Percentiles rank a stretch among this genome's conserved stretches.
Conservation (phyloP, 1,140 invertebrate species). For the Drosophila bifasciata region DNA sequence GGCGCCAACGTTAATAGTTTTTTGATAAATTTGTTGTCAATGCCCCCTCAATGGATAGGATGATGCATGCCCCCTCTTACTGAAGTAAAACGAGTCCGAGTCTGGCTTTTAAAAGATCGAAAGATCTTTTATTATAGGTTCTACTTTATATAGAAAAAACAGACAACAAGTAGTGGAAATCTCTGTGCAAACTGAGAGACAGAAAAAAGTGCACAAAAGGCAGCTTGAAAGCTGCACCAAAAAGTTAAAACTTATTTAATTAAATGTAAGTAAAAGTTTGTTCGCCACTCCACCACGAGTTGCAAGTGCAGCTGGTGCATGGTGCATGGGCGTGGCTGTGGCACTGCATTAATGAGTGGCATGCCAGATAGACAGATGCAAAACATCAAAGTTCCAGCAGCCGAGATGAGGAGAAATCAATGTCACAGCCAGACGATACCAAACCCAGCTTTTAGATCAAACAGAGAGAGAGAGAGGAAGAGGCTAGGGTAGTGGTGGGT, state of each 20-base stretch:
- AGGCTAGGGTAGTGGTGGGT: too few species aligned
- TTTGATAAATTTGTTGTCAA: conserved; percentile 56
- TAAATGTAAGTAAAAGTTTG: conserved; percentile 52
- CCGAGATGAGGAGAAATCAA: conserved; percentile 45
- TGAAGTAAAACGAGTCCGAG: too few species aligned
- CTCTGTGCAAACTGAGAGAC: too few species aligned
- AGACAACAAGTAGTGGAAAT: too few species aligned
- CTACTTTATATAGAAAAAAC: too few species aligned
- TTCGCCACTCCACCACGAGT: conserved; percentile 4
- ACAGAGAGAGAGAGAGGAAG: background rate
- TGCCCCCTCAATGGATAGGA: background rate
- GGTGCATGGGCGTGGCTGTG: conserved; percentile 16
- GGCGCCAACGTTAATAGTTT: conserved; percentile 48
- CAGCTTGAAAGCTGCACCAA: too few species aligned
- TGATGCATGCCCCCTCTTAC: too few species aligned
- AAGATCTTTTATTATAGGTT: too few species aligned
- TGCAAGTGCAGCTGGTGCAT: conserved; percentile 21
- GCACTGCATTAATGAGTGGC: conserved; percentile 68
- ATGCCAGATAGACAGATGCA: conserved; percentile 30
- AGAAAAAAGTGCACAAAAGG: too few species aligned
- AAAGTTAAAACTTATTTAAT: conserved; percentile 71
- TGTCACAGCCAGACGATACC: conserved; percentile 53
- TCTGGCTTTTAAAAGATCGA: too few species aligned
- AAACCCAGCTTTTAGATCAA: conserved; percentile 25
- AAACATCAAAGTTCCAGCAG: conserved; percentile 52